Evolutionary conservation across 2,888 invertebrate genomes (phyloP), one percentile per base, ranked within the genome.

Genomic region (Metellina segmentata): DNA sequence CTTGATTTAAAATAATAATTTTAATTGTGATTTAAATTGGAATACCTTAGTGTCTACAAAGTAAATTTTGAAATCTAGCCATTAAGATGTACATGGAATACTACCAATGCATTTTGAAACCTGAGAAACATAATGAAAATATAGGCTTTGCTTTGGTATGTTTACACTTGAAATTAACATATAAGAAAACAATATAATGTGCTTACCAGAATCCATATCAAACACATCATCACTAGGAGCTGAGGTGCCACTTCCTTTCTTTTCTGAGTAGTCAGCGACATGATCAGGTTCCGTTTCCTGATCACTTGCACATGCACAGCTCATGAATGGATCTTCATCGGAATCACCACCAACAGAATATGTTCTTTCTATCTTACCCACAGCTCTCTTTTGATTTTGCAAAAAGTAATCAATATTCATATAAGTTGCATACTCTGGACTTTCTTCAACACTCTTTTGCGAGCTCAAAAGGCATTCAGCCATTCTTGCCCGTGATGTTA

Each of bases 381-480:
- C 93, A 96, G 96, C 96, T 95, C 97, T 97, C 97, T 83, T 92
- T 16, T 82, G 85, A 82, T 91, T 97, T 81, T 93, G 85, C 95
- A 98, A 96, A 94, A 98, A 98, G 95, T 98, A 98, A 95, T 98
- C 98, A 95, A 98, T 98, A 95, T 98, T 98, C 95, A 98, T 98
- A 95, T 98, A 98, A 95, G 98, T 94, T 20, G 94, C 91, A 89
- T 89, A 93, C 48, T 93, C 91, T 13, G 92, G 93, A 69, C 90
- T 92, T 69, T 93, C 82, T 74, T 93, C 88, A n/a, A 92, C 85
- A 53, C 90, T 90, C 75, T 77, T 87, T 49, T 92, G 92, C 4
- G 92, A 74, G 51, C 61, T 90, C 52, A 90, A 51, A 16, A 87
- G 51, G 48, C 82, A 86, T 53, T 92, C 91, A 1, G 88, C 81